These are phyloP conservation scores for Cavia aperea DNA, from an alignment of 2,113 vertebrate genomes.

Conservation along the genomic window DNA sequence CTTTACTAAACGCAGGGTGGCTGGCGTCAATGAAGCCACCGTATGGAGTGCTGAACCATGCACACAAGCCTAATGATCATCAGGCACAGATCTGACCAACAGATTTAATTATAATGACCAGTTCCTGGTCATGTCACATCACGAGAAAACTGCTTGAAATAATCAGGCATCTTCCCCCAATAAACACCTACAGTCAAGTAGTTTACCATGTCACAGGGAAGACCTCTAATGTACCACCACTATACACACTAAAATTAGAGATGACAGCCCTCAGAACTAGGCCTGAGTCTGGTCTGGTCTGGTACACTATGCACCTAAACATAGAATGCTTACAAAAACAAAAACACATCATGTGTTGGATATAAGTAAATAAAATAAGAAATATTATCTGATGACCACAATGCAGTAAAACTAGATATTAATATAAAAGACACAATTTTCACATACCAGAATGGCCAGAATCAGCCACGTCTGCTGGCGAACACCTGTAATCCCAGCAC, in stretches of 20 bases:
- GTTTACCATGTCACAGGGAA: neutral
- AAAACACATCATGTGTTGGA: neutral
- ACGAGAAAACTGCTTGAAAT: neutral
- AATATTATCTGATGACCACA: neutral
- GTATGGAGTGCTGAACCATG: neutral
- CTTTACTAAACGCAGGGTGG: neutral
- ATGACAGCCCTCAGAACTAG: neutral
- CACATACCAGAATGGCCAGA: neutral
- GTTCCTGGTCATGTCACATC: neutral
- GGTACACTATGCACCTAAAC: neutral
- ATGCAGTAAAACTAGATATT: neutral
- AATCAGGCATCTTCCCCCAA: neutral
- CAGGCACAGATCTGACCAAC: neutral
- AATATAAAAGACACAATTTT: neutral
- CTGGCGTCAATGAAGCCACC: neutral
- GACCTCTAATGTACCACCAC: neutral
- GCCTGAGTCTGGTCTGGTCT: neutral
- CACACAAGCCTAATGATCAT: neutral
- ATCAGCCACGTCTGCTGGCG: no score
- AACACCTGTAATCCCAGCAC: neutral
- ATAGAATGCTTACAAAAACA: neutral
- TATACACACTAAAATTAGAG: neutral
- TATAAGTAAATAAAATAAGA: slow-evolving; percentile 4
- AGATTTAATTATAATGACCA: neutral
- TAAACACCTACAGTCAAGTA: neutral